Evolutionary conservation across 2,113 vertebrate species (phyloP), one percentile per base, ranked within the genome.

Genomic region (Prionailurus viverrinus): DNA sequence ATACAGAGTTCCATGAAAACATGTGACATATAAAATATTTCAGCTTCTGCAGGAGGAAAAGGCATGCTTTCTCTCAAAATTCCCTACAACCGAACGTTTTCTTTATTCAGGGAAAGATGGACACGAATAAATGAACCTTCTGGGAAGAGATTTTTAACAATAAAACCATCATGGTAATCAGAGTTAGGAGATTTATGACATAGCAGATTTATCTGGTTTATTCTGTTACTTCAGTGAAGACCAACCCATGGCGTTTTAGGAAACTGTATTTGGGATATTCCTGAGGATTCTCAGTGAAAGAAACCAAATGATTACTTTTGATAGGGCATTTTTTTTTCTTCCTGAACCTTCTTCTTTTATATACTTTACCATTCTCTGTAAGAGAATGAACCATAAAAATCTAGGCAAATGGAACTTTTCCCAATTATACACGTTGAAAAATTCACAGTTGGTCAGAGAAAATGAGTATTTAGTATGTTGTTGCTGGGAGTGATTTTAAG

Each of bases 401-500:
- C 18, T 69, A 92, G 79, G 83, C 51, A 89, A 89, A 83, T 90
- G 73, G 25, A 94, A 95, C 29, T 87, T 81, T 80, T 71, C 58
- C 65, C 69, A 96, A 23, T 95, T 93, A 89, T 74, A 76, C 94
- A 41, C 73, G 74, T 73, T 87, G 86, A 84, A 95, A 96, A 93
- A 94, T 78, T 93, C 82, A 96, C 19, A 92, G n/a, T 74, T 89
- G 73, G 53, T 15, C 73, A 89, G 82, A 97, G 63, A 97, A 97
- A 96, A 95, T 95, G 53, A 97, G 23, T 66, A 69, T 95, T 88
- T 98, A 89, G 89, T 93, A 97, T 96, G 95, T 95, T 96, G 66
- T 95, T 96, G 9, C 69, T 96, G 25, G 19, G 19, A 80, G 27
- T 92, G 74, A 97, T 93, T 92, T 97, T 33, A 23, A 89, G 87